Percentiles rank a stretch among this genome's conserved stretches.
phyloP scores from a whole-genome alignment of 2,888 invertebrate genomes.

The Podabrus alpinus region DNA sequence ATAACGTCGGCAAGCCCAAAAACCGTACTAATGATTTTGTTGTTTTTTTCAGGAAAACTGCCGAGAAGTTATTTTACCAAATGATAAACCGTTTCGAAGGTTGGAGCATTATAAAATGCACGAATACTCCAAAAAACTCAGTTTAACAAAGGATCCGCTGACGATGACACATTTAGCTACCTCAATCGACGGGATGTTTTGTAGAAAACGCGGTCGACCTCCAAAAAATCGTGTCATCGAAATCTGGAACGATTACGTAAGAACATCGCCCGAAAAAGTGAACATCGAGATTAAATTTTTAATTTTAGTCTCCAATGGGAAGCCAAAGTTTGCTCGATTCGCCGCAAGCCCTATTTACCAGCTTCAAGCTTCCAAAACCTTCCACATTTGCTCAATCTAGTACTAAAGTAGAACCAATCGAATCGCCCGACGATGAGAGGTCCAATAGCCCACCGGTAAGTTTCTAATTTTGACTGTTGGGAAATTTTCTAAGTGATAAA shows the following conservation, averaged over 20 bases:
- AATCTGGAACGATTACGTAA: conserved; percentile 84
- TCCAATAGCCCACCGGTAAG: conserved; percentile 51
- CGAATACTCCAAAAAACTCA: conserved; percentile 54
- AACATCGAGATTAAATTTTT: neutral
- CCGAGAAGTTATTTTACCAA: conserved; percentile 74
- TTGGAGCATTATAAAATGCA: conserved; percentile 88
- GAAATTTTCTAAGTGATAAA: conserved; percentile 19
- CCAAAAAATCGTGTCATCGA: conserved; percentile 94
- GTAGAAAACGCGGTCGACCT: conserved; percentile 91
- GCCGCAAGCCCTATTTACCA: conserved; percentile 90
- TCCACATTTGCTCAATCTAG: conserved; percentile 43
- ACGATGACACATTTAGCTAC: conserved; percentile 66
- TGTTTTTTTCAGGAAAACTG: conserved; percentile 70
- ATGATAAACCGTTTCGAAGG: conserved; percentile 78
- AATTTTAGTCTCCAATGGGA: conserved; percentile 48
- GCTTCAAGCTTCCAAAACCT: conserved; percentile 87
- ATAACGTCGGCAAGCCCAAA: neutral
- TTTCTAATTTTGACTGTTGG: conserved; percentile 33
- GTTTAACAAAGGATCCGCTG: conserved; percentile 54
- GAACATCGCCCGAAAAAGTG: conserved; percentile 43
- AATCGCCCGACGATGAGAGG: conserved; percentile 49
- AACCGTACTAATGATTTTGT: neutral
- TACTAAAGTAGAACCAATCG: conserved; percentile 47
- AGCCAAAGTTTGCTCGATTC: conserved; percentile 60
- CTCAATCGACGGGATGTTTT: conserved; percentile 88